phyloP scores from a whole-genome alignment of 1,140 invertebrate species.

The Brachionus manjavacas region DNA sequence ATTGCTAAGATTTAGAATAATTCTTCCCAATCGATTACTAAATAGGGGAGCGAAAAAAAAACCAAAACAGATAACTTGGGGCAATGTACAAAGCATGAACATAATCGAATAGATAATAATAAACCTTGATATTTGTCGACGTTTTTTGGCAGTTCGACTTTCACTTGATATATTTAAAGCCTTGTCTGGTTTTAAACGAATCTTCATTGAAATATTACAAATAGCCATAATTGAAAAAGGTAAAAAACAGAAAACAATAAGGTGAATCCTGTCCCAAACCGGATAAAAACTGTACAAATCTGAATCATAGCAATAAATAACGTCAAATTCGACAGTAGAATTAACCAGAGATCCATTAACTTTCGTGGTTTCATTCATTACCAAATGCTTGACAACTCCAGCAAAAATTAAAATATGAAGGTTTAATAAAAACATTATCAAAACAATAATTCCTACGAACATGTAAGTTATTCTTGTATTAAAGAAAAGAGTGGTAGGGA shows the following conservation, averaged over 20 bases:
- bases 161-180: neutral
- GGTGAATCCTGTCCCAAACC: conserved; percentile 12
- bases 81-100: neutral
- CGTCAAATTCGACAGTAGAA: neutral
- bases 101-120: neutral
- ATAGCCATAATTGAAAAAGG: conserved; percentile 16
- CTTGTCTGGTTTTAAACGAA: neutral
- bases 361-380: neutral
- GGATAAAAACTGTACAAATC: conserved; percentile 10
- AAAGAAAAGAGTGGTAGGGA: neutral
- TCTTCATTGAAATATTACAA: conserved; percentile 28
- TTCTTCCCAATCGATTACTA: neutral
- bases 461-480: neutral
- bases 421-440: neutral
- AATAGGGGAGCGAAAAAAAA: neutral
- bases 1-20: neutral
- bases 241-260: neutral
- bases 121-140: neutral
- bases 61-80: conserved; percentile 4
- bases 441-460: neutral
- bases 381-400: neutral
- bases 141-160: neutral
- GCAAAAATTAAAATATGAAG: neutral
- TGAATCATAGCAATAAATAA: conserved; percentile 12
- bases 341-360: neutral